Conservation (phyloP, 2,888 invertebrate genomes). For the Xestobium rufovillosum region DNA sequence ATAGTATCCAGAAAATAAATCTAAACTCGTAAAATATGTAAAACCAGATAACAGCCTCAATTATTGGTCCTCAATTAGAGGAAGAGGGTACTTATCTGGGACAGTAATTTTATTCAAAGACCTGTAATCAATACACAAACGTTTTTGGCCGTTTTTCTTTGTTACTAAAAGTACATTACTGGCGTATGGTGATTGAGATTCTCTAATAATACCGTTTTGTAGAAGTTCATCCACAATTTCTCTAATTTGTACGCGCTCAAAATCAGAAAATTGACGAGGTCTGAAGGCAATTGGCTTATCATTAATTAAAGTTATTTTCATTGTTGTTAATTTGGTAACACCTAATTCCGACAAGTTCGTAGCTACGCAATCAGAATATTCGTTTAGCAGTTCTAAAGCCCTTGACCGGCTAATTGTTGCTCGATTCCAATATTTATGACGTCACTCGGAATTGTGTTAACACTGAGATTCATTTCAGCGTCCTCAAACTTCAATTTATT, state of each 20-base stretch:
- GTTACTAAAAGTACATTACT: conserved; percentile 17
- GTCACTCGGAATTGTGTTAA: no score
- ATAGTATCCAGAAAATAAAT: conserved; percentile 25
- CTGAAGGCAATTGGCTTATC: conserved; percentile 17
- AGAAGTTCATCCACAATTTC: conserved; percentile 19
- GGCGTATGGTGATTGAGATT: conserved; percentile 23
- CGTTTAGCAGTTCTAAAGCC: neutral
- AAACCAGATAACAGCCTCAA: conserved; percentile 21
- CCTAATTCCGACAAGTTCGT: conserved; percentile 11
- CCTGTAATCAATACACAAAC: conserved; percentile 25
- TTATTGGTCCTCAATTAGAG: conserved; percentile 28
- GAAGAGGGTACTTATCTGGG: conserved; percentile 26
- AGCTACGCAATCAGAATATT: conserved; percentile 8
- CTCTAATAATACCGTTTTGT: conserved; percentile 17
- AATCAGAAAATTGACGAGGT: conserved; percentile 22
- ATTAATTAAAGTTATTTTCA: conserved; percentile 18
- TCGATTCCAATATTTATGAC: no score
- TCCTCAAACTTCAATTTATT: no score
- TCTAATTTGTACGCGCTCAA: conserved; percentile 17
- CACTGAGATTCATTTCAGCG: neutral
- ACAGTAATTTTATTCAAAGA: conserved; percentile 26
- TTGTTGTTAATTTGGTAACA: conserved; percentile 13
- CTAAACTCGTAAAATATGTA: conserved; percentile 25
- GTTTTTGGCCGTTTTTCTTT: conserved; percentile 19
- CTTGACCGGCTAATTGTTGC: no score